These are phyloP conservation scores for Myathropa florea DNA, from an alignment of 2,888 invertebrate species.

Conservation along the genomic window DNA sequence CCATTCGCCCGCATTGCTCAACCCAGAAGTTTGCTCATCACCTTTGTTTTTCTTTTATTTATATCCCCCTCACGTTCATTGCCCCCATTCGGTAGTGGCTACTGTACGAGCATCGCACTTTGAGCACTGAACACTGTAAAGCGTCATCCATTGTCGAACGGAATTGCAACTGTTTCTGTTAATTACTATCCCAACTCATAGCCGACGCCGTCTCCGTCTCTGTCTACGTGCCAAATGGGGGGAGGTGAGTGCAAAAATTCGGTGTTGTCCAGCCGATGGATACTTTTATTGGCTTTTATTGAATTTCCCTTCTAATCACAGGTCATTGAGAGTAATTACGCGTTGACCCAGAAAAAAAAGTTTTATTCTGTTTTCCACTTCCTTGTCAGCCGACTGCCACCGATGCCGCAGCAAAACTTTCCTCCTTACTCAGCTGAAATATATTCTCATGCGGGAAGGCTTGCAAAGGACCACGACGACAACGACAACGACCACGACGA, in stretches of 20 bases:
- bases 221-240: not conserved
- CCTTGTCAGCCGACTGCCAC: constrained; percentile 17
- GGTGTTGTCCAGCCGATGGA: not conserved
- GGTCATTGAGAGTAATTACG: constrained; percentile 53
- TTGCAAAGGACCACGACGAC: not conserved
- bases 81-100: not conserved
- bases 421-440: constrained; percentile 39
- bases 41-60: not conserved
- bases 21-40: not conserved
- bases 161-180: not conserved
- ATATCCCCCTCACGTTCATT: not conserved
- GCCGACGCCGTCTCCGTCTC: not conserved
- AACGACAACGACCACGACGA: too few relatives aligned
- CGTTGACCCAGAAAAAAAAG: constrained; percentile 36
- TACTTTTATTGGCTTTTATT: constrained; percentile 42
- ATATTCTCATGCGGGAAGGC: constrained; percentile 7
- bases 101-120: not conserved
- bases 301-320: constrained; percentile 30
- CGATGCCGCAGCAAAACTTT: constrained; percentile 33
- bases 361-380: constrained; percentile 13
- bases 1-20: not conserved
- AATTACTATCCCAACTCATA: not conserved
- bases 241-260: not conserved
- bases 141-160: not conserved
- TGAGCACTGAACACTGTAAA: not conserved